These are phyloP conservation scores for Coptotermes formosanus DNA, from an alignment of 1,140 invertebrate genomes.

Conservation along the genomic window DNA sequence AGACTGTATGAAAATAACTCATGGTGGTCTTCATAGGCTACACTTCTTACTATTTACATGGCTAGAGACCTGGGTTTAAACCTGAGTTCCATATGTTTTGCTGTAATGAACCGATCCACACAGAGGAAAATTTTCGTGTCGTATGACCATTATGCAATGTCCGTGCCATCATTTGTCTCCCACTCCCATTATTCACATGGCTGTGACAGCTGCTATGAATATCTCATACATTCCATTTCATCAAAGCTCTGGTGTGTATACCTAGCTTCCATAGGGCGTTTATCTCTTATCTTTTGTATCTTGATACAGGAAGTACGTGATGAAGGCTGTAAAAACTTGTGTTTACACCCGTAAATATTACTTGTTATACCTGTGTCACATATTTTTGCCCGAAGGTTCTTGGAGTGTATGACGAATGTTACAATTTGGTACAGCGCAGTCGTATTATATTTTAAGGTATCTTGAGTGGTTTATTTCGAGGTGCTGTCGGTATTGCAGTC, in stretches of 20 bases:
- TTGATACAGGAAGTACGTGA: too few relatives aligned
- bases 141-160: neutral
- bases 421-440: too few relatives aligned
- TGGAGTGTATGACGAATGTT: neutral
- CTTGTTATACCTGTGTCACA: neutral
- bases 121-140: neutral
- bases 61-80: neutral
- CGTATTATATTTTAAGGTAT: too few relatives aligned
- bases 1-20: neutral
- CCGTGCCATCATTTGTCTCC: neutral
- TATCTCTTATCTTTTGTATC: too few relatives aligned
- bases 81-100: neutral
- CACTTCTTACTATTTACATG: neutral
- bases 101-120: neutral
- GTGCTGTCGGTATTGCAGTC: too few relatives aligned
- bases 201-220: neutral
- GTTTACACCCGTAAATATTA: neutral
- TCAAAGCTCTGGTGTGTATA: neutral
- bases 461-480: too few relatives aligned
- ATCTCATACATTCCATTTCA: neutral
- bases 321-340: neutral
- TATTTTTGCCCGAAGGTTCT: neutral
- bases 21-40: neutral
- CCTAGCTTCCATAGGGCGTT: neutral
- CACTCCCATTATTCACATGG: neutral